These are phyloP conservation scores for Callinectes sapidus DNA, from an alignment of 2,888 invertebrate species.

Conservation along the genomic window DNA sequence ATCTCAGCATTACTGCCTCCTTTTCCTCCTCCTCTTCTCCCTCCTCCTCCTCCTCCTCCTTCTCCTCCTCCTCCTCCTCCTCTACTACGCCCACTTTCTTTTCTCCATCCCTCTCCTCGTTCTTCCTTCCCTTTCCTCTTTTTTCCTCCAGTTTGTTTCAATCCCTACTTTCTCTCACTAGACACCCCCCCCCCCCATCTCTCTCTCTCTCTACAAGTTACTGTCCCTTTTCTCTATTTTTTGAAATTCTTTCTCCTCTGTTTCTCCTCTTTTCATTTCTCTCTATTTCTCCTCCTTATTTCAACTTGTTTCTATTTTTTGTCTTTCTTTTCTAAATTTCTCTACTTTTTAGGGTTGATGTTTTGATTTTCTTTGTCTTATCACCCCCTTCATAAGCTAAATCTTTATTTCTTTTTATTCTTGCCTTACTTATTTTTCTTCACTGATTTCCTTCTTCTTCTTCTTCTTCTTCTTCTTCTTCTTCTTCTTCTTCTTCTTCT, in stretches of 20 bases:
- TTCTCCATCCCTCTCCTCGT: not conserved
- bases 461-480: not conserved
- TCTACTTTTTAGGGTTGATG: not conserved
- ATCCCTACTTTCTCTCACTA: not conserved
- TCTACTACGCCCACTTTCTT: not conserved
- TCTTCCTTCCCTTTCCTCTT: too few species aligned
- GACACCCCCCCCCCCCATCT: not conserved
- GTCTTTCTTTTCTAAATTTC: not conserved
- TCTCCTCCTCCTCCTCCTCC: not conserved
- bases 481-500: not conserved
- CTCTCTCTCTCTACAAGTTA: not conserved
- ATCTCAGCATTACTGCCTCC: slow-evolving; percentile 30
- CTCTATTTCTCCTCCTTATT: too few species aligned
- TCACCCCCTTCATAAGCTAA: not conserved
- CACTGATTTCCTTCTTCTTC: too few species aligned
- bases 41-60: not conserved
- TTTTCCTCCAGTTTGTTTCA: not conserved
- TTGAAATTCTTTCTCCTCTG: not conserved
- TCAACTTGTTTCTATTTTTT: not conserved
- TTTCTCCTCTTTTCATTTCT: not conserved
- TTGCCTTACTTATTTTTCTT: too few species aligned
- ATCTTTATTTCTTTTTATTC: not conserved
- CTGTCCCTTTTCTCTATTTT: not conserved
- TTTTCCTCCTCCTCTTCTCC: not conserved
- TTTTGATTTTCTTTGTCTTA: not conserved